phyloP scores from a whole-genome alignment of 2,888 invertebrate species.

The Brachycybe producta region DNA sequence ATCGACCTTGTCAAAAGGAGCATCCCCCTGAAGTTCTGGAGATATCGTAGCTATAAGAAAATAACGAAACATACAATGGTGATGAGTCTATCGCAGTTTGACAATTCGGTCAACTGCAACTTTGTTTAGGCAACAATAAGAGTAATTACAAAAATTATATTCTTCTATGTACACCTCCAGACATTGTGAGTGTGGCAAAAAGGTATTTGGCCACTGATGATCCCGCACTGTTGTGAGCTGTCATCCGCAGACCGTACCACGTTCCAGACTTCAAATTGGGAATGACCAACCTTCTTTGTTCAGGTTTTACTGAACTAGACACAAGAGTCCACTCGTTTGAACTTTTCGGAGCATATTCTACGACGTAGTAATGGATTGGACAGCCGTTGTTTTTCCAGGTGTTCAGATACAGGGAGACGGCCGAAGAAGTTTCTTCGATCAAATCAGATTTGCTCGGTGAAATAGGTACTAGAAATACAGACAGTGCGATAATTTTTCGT shows the following conservation, averaged over 20 bases:
- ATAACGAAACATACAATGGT: too few species aligned
- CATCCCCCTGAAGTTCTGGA: too few species aligned
- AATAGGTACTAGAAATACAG: constrained; percentile 15
- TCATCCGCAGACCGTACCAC: constrained; percentile 86
- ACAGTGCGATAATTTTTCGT: too few species aligned
- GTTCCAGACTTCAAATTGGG: constrained; percentile 82
- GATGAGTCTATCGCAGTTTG: too few species aligned
- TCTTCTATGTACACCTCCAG: too few species aligned
- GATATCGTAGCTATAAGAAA: too few species aligned
- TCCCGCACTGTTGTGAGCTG: constrained; percentile 33
- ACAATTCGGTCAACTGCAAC: too few species aligned
- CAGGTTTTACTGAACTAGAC: constrained; percentile 81
- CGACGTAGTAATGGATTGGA: constrained; percentile 86
- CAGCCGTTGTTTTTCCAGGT: constrained; percentile 93
- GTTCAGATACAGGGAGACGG: constrained; percentile 76
- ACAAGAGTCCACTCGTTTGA: constrained; percentile 75
- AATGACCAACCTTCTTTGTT: constrained; percentile 69
- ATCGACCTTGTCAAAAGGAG: too few species aligned
- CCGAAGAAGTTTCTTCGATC: constrained; percentile 30
- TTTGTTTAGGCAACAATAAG: too few species aligned
- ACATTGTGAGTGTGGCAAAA: constrained; percentile 19
- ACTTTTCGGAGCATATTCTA: constrained; percentile 67
- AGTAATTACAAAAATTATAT: too few species aligned
- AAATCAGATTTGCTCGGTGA: constrained; percentile 16
- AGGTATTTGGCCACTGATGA: constrained; percentile 17